phyloP scores from a whole-genome alignment of 2,797 vertebrate genomes.

The Diplodus sargus region DNA sequence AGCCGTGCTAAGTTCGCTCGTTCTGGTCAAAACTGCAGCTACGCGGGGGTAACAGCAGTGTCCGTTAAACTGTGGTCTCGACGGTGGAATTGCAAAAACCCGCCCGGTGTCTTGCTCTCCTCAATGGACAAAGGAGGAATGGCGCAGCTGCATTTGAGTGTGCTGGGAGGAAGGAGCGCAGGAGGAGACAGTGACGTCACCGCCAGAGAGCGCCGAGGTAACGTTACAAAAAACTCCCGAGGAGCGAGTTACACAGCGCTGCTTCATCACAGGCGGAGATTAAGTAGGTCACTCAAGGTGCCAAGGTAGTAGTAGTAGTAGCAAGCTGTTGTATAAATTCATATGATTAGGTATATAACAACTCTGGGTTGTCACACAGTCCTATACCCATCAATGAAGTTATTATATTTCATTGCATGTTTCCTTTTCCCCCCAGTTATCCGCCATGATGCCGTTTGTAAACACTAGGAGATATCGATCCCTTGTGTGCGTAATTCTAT shows the following conservation, averaged over 20 bases:
- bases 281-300: no score
- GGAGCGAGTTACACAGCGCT: neutral
- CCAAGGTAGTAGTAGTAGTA: neutral
- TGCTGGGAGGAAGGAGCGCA: conserved; percentile 1
- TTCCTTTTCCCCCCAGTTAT: no score
- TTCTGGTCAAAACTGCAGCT: neutral
- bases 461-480: no score
- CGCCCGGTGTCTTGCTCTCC: neutral
- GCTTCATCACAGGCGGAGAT: no score
- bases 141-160: conserved; percentile 77
- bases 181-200: conserved; percentile 60
- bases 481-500: no score
- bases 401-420: no score
- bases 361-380: neutral
- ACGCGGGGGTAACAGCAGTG: fast-evolving
- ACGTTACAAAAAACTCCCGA: neutral
- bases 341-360: neutral
- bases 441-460: no score
- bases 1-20: neutral
- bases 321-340: neutral
- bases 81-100: neutral
- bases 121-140: conserved; percentile 74
- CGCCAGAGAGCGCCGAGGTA: neutral
- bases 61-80: neutral
- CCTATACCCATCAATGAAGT: no score